A percentile compares a stretch with the other conserved stretches of the same genome.
Conservation (phyloP, 2,113 vertebrate species). For the Ophiodon elongatus region DNA sequence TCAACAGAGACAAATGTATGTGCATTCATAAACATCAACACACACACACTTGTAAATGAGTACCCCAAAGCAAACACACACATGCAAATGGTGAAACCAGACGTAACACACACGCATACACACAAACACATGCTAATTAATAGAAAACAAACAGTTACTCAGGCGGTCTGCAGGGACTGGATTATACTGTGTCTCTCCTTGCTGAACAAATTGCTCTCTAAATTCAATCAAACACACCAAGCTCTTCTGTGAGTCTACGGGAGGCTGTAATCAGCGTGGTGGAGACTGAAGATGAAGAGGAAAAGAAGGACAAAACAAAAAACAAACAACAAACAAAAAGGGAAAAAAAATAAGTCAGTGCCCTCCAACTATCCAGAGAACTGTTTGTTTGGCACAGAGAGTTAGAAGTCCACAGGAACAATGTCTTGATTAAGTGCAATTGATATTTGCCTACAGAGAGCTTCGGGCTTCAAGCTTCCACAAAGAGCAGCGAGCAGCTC, state of each 20-base stretch:
- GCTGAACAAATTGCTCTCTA: conserved; percentile 78
- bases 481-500: conserved; percentile 10
- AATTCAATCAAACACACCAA: conserved; percentile 75
- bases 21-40: conserved; percentile 26
- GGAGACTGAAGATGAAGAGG: conserved; percentile 21
- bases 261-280: conserved; percentile 65
- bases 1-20: conserved; percentile 57
- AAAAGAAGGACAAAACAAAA: conserved; percentile 17
- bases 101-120: conserved; percentile 28
- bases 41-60: conserved; percentile 7
- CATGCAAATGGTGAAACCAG: conserved; percentile 57
- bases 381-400: conserved; percentile 40
- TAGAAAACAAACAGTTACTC: conserved; percentile 77
- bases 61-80: conserved; percentile 30
- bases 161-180: conserved; percentile 70
- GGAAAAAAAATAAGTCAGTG: neutral
- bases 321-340: conserved; percentile 16
- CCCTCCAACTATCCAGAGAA: conserved; percentile 38
- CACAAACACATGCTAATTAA: conserved; percentile 72
- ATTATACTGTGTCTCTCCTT: conserved; percentile 70
- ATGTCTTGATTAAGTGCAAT: conserved; percentile 43
- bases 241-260: conserved; percentile 49
- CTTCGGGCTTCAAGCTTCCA: conserved; percentile 25
- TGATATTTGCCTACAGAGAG: conserved; percentile 47
- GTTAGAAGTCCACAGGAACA: conserved; percentile 20